phyloP scores from a whole-genome alignment of 2,888 invertebrate genomes.

The Drosophila meridiana region DNA sequence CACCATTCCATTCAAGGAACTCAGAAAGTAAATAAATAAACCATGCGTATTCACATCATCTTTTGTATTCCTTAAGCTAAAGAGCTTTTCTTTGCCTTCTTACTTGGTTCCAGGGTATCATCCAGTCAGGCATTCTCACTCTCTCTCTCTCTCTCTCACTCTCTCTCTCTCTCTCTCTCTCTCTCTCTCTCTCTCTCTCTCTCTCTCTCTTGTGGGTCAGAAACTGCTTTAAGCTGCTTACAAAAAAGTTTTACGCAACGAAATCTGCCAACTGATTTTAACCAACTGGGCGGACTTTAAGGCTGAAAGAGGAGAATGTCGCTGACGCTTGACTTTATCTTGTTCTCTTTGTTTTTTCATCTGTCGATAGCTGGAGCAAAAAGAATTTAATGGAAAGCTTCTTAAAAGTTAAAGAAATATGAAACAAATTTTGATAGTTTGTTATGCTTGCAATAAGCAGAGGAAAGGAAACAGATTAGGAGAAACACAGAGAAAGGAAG shows the following conservation, averaged over 20 bases:
- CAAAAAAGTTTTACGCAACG: background rate
- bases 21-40: background rate
- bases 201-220: background rate
- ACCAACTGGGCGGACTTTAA: background rate
- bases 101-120: background rate
- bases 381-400: background rate
- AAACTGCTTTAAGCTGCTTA: conserved; percentile 9
- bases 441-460: background rate
- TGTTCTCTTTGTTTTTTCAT: background rate
- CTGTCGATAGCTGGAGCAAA: background rate
- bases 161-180: background rate
- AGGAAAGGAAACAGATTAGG: background rate
- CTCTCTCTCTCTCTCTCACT: background rate
- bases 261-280: conserved; percentile 2
- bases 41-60: background rate
- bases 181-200: background rate
- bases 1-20: conserved; percentile 18
- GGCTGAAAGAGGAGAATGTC: conserved; percentile 2
- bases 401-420: conserved; percentile 2
- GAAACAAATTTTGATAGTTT: background rate
- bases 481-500: background rate
- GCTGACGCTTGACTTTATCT: conserved; percentile 1
- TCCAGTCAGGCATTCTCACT: background rate
- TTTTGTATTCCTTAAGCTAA: background rate
- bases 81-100: background rate